A percentile compares a stretch with the other conserved stretches of the same genome.
phyloP scores from a whole-genome alignment of 2,797 vertebrate species.

The Gambelia wislizenii region DNA sequence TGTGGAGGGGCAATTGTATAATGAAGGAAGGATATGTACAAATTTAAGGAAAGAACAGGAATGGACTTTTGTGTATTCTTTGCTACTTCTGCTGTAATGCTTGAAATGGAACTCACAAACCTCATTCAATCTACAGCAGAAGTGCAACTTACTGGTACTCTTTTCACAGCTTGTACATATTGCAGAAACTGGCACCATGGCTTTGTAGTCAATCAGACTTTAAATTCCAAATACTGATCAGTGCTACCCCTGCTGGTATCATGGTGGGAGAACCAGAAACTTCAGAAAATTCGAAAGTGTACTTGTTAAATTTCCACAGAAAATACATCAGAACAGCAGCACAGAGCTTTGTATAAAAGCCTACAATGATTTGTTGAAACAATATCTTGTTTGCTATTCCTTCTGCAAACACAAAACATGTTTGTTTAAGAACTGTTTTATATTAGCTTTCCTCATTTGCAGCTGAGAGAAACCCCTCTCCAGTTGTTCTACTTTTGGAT shows the following conservation, averaged over 20 bases:
- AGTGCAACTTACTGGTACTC: not conserved
- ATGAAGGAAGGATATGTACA: not conserved
- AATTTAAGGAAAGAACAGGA: not conserved
- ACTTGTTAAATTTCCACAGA: not conserved
- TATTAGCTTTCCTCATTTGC: not conserved
- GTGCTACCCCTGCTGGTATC: not conserved
- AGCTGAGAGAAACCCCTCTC: not conserved
- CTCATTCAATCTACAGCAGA: not conserved
- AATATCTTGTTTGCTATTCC: not conserved
- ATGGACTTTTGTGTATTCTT: not conserved
- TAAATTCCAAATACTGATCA: not conserved
- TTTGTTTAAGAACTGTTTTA: not conserved
- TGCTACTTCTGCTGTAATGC: not conserved
- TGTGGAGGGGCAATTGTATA: too few relatives aligned
- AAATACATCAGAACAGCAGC: not conserved
- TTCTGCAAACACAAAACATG: not conserved
- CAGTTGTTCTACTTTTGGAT: not conserved
- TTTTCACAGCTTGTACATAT: not conserved
- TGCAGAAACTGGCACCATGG: not conserved
- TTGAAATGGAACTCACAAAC: not conserved
- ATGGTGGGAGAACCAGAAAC: not conserved
- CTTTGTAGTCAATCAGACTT: not conserved
- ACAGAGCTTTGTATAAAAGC: not conserved
- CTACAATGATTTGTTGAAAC: not conserved
- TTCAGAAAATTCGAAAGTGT: not conserved